Percentiles rank a stretch among this genome's conserved stretches.
These are phyloP conservation scores for Apotomis capreana DNA, from an alignment of 2,888 invertebrate species.

Conservation along the genomic window DNA sequence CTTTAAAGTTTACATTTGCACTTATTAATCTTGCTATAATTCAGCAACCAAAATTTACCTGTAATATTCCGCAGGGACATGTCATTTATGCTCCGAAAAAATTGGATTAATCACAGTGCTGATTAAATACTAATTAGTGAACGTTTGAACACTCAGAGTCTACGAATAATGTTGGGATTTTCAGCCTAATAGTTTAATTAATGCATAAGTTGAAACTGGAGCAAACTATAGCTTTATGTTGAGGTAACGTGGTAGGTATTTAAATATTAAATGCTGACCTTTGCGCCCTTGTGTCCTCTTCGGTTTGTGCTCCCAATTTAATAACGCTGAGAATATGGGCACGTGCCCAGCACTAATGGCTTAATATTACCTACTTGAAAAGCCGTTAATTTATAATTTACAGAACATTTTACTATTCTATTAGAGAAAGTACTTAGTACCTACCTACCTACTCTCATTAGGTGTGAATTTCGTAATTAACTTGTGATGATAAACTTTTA, in stretches of 20 bases:
- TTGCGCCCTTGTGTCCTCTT: slow-evolving; percentile 28
- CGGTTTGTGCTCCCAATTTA: slow-evolving; percentile 16
- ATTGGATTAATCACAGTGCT: not conserved
- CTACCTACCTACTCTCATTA: not conserved
- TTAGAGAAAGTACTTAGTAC: not conserved
- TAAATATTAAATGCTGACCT: slow-evolving; percentile 40
- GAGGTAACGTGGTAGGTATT: slow-evolving; percentile 32
- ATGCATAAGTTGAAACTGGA: slow-evolving; percentile 28
- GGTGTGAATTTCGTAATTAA: not conserved
- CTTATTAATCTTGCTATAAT: not conserved
- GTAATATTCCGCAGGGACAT: not conserved
- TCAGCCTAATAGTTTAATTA: slow-evolving; percentile 33
- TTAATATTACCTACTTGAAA: slow-evolving; percentile 21
- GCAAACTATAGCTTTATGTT: slow-evolving; percentile 34
- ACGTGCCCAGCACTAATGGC: slow-evolving; percentile 29
- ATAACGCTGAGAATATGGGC: slow-evolving; percentile 28
- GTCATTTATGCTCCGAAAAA: not conserved
- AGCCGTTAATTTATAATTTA: slow-evolving; percentile 21
- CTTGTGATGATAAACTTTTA: too few relatives aligned
- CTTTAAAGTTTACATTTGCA: not conserved
- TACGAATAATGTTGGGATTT: slow-evolving; percentile 24
- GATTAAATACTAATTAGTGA: slow-evolving; percentile 28
- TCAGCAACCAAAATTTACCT: not conserved
- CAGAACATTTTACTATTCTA: slow-evolving; percentile 9
- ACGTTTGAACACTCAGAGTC: slow-evolving; percentile 11